Percentiles rank a stretch among this genome's conserved stretches.
Conservation (phyloP, 1,140 invertebrate genomes). For the Trachymyrmex cornetzi region DNA sequence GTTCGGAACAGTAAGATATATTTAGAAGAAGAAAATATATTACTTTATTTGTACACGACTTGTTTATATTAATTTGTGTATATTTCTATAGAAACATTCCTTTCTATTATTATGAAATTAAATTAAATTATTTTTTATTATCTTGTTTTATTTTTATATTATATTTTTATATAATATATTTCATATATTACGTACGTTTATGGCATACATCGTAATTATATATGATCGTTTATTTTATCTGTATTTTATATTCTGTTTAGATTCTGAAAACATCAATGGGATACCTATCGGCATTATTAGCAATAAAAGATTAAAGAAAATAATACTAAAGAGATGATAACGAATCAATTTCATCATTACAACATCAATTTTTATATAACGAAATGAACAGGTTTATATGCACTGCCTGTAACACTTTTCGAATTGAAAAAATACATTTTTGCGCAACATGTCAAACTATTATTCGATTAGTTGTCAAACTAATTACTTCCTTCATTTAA, state of each 20-base stretch:
- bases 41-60: background rate
- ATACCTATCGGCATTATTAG: conserved; percentile 39
- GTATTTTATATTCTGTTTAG: background rate
- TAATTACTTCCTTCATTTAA: conserved; percentile 1
- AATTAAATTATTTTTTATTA: background rate
- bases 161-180: background rate
- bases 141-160: background rate
- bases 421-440: conserved; percentile 2
- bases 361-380: background rate
- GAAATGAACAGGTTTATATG: background rate
- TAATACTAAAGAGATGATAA: background rate
- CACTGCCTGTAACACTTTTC: background rate
- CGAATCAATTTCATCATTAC: conserved; percentile 2
- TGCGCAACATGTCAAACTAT: background rate
- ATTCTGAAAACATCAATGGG: conserved; percentile 33
- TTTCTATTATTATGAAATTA: background rate
- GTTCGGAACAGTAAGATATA: conserved; percentile 26
- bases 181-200: background rate
- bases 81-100: too few relatives aligned
- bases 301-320: background rate
- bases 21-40: background rate
- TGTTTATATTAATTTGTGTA: too few relatives aligned
- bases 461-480: background rate
- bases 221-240: background rate
- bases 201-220: background rate